Conservation (phyloP, 2,888 invertebrate genomes). For the Protonemura montana region DNA sequence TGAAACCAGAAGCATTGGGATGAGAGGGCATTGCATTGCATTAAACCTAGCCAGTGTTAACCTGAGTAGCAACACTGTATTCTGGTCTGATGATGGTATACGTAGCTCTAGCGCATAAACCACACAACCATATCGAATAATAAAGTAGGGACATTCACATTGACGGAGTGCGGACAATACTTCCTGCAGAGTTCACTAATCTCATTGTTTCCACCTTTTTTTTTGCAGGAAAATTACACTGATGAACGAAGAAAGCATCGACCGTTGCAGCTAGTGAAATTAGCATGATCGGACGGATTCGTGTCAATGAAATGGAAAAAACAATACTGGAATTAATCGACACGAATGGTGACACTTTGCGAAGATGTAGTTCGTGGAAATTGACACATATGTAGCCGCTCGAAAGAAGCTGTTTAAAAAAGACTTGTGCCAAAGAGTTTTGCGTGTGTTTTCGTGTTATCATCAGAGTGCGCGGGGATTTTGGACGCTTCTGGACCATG, state of each 20-base stretch:
- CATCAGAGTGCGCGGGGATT: not conserved
- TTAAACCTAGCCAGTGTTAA: slow-evolving; percentile 16
- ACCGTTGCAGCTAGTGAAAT: not conserved
- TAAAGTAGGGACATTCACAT: slow-evolving; percentile 35
- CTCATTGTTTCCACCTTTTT: slow-evolving; percentile 12
- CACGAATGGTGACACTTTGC: not conserved
- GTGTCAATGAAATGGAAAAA: slow-evolving; percentile 21
- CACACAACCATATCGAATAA: slow-evolving; percentile 29
- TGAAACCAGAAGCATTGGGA: not conserved
- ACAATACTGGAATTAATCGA: slow-evolving; percentile 1
- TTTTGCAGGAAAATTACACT: not conserved
- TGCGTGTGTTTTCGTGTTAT: not conserved
- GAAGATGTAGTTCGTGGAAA: not conserved
- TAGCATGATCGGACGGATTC: slow-evolving; percentile 17
- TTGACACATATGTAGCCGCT: not conserved
- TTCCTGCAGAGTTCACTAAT: slow-evolving; percentile 34
- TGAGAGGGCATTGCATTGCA: slow-evolving; percentile 26
- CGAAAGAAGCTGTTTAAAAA: not conserved
- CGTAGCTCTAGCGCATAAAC: slow-evolving; percentile 14
- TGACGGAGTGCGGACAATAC: slow-evolving; percentile 21
- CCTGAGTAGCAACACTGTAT: not conserved
- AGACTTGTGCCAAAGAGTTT: slow-evolving; percentile 8
- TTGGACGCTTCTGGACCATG: slow-evolving; percentile 2
- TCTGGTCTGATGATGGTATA: not conserved
- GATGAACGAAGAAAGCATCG: slow-evolving; percentile 16